phyloP scores from a whole-genome alignment of 2,888 invertebrate species.

The Agrilus cyanescens region DNA sequence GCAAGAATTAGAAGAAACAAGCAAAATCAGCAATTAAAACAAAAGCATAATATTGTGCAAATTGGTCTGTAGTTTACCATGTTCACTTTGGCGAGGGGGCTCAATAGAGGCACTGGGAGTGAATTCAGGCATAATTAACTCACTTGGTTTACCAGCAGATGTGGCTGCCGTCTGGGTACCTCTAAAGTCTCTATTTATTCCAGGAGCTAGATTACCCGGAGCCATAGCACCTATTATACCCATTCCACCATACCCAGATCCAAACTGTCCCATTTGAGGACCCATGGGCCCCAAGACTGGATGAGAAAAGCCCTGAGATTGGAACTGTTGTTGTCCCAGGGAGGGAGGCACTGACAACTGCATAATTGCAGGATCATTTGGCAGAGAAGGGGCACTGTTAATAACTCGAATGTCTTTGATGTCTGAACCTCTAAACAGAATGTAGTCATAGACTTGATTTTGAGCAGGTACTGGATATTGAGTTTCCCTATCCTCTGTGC shows the following conservation, averaged over 20 bases:
- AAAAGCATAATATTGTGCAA: slow-evolving; percentile 12
- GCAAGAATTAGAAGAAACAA: slow-evolving; percentile 7
- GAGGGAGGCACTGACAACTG: slow-evolving; percentile 71
- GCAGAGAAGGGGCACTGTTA: slow-evolving; percentile 71
- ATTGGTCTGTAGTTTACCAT: slow-evolving; percentile 33
- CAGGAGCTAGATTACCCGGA: slow-evolving; percentile 32
- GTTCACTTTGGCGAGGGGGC: slow-evolving; percentile 29
- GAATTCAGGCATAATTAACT: slow-evolving; percentile 39
- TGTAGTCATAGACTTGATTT: slow-evolving; percentile 97
- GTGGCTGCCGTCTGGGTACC: slow-evolving; percentile 6
- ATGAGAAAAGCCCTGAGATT: slow-evolving; percentile 56
- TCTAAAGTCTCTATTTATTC: slow-evolving; percentile 36
- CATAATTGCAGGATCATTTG: slow-evolving; percentile 98
- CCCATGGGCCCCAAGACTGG: slow-evolving; percentile 52
- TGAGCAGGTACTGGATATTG: slow-evolving; percentile 92
- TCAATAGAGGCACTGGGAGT: slow-evolving; percentile 35
- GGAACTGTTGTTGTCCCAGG: slow-evolving; percentile 49
- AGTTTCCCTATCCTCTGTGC: slow-evolving; percentile 95
- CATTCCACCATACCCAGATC: slow-evolving; percentile 38
- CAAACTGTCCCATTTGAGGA: slow-evolving; percentile 40
- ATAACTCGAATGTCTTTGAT: slow-evolving; percentile 98
- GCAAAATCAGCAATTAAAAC: slow-evolving; percentile 7
- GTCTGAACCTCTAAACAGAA: slow-evolving; percentile 94
- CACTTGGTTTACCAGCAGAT: slow-evolving; percentile 44
- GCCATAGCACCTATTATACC: slow-evolving; percentile 32